These are phyloP conservation scores for Dascyllus trimaculatus DNA, from an alignment of 2,113 vertebrate species.

Conservation along the genomic window DNA sequence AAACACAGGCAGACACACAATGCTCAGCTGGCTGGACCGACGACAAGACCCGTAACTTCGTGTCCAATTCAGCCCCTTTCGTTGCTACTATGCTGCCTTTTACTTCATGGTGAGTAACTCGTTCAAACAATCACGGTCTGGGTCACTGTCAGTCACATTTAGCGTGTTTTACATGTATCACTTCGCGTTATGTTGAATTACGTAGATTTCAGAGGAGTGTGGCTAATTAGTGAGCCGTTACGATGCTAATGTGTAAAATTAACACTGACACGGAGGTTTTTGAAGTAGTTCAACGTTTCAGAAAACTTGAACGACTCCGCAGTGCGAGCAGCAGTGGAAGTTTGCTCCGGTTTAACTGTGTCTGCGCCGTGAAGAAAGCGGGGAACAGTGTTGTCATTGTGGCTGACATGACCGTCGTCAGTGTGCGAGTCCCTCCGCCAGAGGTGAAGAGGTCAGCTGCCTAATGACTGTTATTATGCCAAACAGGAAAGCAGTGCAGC, in stretches of 20 bases:
- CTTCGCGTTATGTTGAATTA: neutral
- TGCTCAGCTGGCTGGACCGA: conserved; percentile 59
- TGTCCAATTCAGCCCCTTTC: neutral
- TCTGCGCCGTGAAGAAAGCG: conserved; percentile 8
- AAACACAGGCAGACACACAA: conserved; percentile 52
- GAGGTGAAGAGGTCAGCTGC: conserved; percentile 75
- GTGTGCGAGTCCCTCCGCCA: conserved; percentile 34
- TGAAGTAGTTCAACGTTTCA: neutral
- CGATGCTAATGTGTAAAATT: neutral
- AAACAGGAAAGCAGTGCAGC: conserved; percentile 62
- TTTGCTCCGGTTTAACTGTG: conserved; percentile 30
- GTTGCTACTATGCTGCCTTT: conserved; percentile 45
- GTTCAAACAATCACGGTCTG: neutral
- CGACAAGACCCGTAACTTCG: conserved; percentile 45
- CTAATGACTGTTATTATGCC: conserved; percentile 68
- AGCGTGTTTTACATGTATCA: neutral
- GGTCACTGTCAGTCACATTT: neutral
- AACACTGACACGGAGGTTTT: neutral
- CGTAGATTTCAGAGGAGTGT: neutral
- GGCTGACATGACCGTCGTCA: conserved; percentile 41
- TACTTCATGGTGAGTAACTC: conserved; percentile 69
- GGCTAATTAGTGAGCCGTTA: neutral
- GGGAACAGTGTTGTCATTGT: conserved; percentile 64
- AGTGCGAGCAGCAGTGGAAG: conserved; percentile 16
- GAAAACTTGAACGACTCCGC: conserved; percentile 10